phyloP scores from a whole-genome alignment of 2,888 invertebrate species.

The Hydraecia micacea region DNA sequence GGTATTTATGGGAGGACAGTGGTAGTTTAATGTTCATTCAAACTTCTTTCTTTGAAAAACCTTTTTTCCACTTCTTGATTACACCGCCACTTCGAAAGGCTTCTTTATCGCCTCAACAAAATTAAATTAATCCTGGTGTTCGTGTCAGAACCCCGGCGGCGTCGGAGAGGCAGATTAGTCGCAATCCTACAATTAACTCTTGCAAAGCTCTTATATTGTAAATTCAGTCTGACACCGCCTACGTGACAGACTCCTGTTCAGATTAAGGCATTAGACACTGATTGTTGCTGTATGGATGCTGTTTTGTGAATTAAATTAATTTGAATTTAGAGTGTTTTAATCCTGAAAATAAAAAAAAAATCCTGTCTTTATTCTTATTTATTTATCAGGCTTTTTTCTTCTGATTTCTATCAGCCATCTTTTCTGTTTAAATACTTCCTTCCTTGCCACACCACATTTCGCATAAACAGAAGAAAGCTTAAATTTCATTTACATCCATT shows the following conservation, averaged over 20 bases:
- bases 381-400: not conserved
- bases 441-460: not conserved
- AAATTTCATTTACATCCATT: not conserved
- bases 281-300: slow-evolving; percentile 47
- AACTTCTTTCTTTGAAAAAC: not conserved
- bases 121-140: slow-evolving; percentile 63
- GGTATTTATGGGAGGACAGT: not conserved
- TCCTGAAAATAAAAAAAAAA: not conserved
- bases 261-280: slow-evolving; percentile 61
- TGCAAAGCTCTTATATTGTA: slow-evolving; percentile 67
- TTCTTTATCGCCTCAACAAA: slow-evolving; percentile 67
- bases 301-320: slow-evolving; percentile 1
- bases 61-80: slow-evolving; percentile 3
- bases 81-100: slow-evolving; percentile 19
- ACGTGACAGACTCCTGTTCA: slow-evolving; percentile 67
- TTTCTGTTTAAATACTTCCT: not conserved
- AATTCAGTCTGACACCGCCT: slow-evolving; percentile 64
- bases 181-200: slow-evolving; percentile 73
- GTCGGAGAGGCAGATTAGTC: slow-evolving; percentile 65
- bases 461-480: not conserved
- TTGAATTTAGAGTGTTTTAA: not conserved
- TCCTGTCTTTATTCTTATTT: not conserved
- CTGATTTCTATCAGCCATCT: not conserved
- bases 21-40: not conserved
- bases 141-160: slow-evolving; percentile 41